phyloP scores from a whole-genome alignment of 1,140 invertebrate genomes.

The Cydia fagiglandana region DNA sequence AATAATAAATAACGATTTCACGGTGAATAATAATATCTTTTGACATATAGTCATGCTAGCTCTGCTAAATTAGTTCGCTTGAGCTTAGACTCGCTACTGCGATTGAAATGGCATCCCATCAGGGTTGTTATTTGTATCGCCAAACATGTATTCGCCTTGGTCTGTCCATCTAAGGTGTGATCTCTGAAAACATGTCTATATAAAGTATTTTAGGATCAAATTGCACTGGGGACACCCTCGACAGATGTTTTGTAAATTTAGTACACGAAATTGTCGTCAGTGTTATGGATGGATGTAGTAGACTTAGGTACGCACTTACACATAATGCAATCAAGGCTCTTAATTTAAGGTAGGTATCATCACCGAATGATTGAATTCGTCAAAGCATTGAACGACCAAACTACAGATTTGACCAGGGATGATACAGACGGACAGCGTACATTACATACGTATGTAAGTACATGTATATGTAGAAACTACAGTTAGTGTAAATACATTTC shows the following conservation, averaged over 20 bases:
- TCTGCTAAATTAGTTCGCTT: too few species aligned
- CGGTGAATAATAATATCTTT: too few species aligned
- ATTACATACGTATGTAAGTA: too few species aligned
- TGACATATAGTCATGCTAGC: too few species aligned
- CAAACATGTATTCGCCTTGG: background rate
- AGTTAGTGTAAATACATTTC: too few species aligned
- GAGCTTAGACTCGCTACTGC: background rate
- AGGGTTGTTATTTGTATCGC: background rate
- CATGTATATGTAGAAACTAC: too few species aligned
- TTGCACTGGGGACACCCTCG: background rate
- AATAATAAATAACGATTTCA: too few species aligned
- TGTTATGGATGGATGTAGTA: background rate
- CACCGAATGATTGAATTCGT: background rate
- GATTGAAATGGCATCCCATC: background rate
- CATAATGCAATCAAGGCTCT: background rate
- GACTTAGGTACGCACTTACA: background rate
- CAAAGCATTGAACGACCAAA: background rate
- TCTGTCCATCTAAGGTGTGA: background rate
- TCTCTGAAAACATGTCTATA: background rate
- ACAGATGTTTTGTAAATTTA: background rate
- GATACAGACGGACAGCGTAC: too few species aligned
- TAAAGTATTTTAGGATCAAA: background rate
- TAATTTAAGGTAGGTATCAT: slow-evolving; percentile 6
- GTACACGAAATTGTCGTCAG: background rate
- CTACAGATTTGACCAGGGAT: background rate